Base-by-base conservation (phyloP, 2,113 vertebrate species). In the Orthonyx spaldingii region DNA sequence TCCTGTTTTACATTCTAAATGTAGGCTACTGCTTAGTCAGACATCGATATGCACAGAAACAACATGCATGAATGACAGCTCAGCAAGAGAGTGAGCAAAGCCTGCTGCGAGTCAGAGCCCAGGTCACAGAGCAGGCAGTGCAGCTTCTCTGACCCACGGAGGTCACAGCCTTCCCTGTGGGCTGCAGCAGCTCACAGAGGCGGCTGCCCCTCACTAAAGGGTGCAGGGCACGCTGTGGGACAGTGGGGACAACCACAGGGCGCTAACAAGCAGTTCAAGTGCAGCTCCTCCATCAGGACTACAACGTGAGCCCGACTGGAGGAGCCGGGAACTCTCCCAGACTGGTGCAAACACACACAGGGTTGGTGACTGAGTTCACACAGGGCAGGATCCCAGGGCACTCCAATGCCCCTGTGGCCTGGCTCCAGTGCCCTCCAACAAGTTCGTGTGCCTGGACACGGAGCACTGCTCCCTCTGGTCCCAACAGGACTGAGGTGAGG, bases 361-460 rank as follows among this genome's bases (percentile, higher is more conserved):
- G n/a, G n/a, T n/a, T n/a, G n/a, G n/a, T n/a, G n/a, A n/a, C n/a
- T n/a, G n/a, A n/a, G n/a, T n/a, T 69, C 57, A 32, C 0, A 10
- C 7, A 19, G 32, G 20, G 79, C 57, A 71, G 55, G n/a, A 21
- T 14, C 44, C 17, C 46, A 47, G 50, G 30, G 26, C n/a, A 53
- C 8, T 10, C 3, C 42, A 12, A 3, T 16, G 33, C 6, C 41
- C 16, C n/a, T 21, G 13, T 4, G 59, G n/a, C 28, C 44, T 13
- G 60, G 19, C 65, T 55, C 32, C 69, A 59, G 44, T 1, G 69
- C 28, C 18, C 21, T 49, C 24, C 46, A 49, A 3, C 7, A 3
- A 7, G 11, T 5, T 8, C 2, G 0, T 1, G 11, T 16, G 26
- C 57, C 81, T 20, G 44, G 39, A 24, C 44, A 57, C 0, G 1